Evolutionary conservation across 2,888 invertebrate species (phyloP).

Genomic region (Synanthedon vespiformis): DNA sequence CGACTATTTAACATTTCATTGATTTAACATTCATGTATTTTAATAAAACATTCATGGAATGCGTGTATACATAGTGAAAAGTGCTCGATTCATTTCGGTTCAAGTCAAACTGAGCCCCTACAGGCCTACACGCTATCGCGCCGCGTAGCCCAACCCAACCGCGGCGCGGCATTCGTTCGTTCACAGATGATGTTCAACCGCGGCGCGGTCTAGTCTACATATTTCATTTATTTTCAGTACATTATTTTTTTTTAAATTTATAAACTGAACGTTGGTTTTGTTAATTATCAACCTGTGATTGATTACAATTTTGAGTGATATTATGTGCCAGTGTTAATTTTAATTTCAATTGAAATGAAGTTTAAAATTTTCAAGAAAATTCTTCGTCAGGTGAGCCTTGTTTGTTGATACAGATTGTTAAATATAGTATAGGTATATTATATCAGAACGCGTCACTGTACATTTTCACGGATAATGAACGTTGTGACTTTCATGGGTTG

Average conservation of each 20-base stretch:
- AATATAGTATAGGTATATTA: not conserved
- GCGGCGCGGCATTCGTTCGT: not conserved
- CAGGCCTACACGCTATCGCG: too few relatives aligned
- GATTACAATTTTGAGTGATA: slow-evolving; percentile 14
- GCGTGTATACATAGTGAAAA: too few relatives aligned
- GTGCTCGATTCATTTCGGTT: too few relatives aligned
- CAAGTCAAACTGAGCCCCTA: too few relatives aligned
- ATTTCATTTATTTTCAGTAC: not conserved
- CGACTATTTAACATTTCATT: too few relatives aligned
- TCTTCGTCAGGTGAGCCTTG: slow-evolving; percentile 39
- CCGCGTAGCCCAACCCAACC: not conserved
- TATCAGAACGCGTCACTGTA: not conserved
- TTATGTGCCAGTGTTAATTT: slow-evolving; percentile 15
- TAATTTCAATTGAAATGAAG: slow-evolving; percentile 32
- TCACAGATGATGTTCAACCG: not conserved
- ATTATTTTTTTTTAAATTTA: not conserved
- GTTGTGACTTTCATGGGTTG: too few relatives aligned
- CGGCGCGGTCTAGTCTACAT: not conserved
- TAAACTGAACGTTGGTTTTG: slow-evolving; percentile 17
- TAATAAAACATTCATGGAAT: too few relatives aligned
- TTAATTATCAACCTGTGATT: slow-evolving; percentile 27
- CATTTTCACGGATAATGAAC: not conserved
- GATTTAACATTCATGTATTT: too few relatives aligned
- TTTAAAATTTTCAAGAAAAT: slow-evolving; percentile 59
- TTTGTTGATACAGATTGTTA: slow-evolving; percentile 21